These are phyloP conservation scores for Melipona beecheii DNA, from an alignment of 2,888 invertebrate genomes.

Conservation along the genomic window DNA sequence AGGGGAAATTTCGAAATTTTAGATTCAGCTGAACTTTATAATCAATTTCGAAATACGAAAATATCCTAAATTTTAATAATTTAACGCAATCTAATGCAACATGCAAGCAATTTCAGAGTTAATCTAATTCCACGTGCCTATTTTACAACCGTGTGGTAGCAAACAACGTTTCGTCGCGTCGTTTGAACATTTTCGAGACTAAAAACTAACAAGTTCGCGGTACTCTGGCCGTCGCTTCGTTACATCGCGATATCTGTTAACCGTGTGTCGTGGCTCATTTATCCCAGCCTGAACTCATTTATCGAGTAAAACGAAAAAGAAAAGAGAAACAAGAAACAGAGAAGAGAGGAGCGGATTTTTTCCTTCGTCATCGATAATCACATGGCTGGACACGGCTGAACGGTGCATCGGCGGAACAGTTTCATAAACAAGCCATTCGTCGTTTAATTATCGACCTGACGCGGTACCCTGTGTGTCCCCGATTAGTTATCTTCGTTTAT, in stretches of 20 bases:
- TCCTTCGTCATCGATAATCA: conserved; percentile 57
- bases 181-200: neutral
- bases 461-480: conserved; percentile 47
- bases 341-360: conserved; percentile 53
- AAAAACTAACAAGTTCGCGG: conserved; percentile 35
- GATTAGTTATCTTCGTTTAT: conserved; percentile 45
- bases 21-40: too few species aligned
- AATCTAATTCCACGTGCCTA: neutral
- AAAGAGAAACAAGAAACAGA: too few species aligned
- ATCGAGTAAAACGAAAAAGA: conserved; percentile 35
- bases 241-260: conserved; percentile 59
- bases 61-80: too few species aligned
- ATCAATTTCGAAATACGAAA: too few species aligned
- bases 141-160: neutral
- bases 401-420: conserved; percentile 58
- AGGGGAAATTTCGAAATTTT: too few species aligned
- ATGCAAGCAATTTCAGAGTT: neutral
- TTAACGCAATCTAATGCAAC: too few species aligned
- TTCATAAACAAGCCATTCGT: conserved; percentile 60
- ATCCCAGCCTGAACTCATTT: conserved; percentile 49
- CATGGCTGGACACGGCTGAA: conserved; percentile 38
- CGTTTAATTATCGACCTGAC: conserved; percentile 66
- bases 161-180: neutral
- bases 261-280: conserved; percentile 41
- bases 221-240: conserved; percentile 24